Conservation (phyloP, 2,888 invertebrate genomes). For the Epinotia nisella region DNA sequence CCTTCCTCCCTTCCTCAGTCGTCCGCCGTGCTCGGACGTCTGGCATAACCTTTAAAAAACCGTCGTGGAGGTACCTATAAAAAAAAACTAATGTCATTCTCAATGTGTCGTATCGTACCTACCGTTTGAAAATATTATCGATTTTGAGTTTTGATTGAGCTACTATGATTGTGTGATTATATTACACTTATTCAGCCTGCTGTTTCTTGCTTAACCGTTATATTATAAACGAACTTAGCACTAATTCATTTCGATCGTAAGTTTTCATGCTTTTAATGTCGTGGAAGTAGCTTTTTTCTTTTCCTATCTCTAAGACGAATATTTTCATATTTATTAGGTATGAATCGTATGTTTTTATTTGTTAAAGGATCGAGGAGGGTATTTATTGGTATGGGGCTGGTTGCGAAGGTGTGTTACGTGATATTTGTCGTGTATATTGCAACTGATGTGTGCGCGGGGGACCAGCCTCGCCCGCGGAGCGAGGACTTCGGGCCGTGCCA, state of each 20-base stretch:
- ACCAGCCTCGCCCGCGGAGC: neutral
- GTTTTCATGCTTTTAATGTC: neutral
- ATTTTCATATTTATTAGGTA: neutral
- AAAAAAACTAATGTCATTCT: no score
- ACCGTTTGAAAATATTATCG: no score
- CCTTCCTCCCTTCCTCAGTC: no score
- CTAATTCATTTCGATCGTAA: neutral
- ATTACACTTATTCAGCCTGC: neutral
- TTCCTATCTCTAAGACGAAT: neutral
- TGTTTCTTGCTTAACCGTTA: neutral
- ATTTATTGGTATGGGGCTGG: neutral
- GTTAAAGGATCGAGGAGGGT: neutral
- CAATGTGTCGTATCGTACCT: no score
- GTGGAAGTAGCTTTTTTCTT: neutral
- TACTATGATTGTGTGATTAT: conserved; percentile 6
- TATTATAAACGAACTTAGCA: neutral
- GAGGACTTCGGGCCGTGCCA: conserved; percentile 4
- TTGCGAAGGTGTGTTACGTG: neutral
- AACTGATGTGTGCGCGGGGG: neutral
- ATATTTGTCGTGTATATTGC: conserved; percentile 2
- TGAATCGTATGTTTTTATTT: neutral
- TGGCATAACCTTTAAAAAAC: no score
- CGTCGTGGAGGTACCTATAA: no score
- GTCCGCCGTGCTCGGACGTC: no score
- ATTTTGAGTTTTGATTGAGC: no score